Evolutionary conservation across 1,140 invertebrate species (phyloP), one percentile per base, ranked within the genome.

Genomic region (Orussus abietinus): DNA sequence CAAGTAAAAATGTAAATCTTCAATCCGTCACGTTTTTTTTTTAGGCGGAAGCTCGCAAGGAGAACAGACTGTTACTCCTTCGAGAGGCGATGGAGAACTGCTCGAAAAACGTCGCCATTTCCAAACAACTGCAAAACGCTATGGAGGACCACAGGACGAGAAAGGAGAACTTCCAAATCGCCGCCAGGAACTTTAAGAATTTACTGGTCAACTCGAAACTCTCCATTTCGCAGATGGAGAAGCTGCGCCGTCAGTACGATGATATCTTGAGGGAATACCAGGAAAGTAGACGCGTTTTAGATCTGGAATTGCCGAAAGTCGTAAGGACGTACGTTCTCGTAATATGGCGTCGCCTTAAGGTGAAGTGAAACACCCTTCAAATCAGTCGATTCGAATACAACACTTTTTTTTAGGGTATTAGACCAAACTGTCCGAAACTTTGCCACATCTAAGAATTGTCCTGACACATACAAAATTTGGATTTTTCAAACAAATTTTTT

Each of bases 111-210:
- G 42, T 49, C 15, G 15, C 18, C 2, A 19, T 44, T 2, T 38
- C 52, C 2, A 50, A 47, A 28, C 28, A 47, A 12, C 37, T 49
- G 12, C 38, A 42, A 13, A 11, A 21, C 6, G 11, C 46, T 12
- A 31, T 56, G 19, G 42, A 55, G n/a, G 45, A 53, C 33, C 32
- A 53, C 15, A 22, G 12, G 15, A 32, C 31, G 6, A 57, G 31
- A 13, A 51, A 35, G 26, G 48, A 50, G 19, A 52, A 61, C 21
- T 52, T 59, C 13, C 30, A 26, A 3, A 31, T 44, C 4, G 56
- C 56, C 5, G 32, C 51, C 3, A 45, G 36, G 11, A 61, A 61
- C 31, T 62, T 57, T 21, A 51, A 50, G 31, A 44, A 48, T 12
- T 45, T 57, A 18, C 43, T 61, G 4, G 28, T 43, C 12, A 46